Conservation (phyloP, 2,888 invertebrate genomes). For the Agrenia bidenticulata region DNA sequence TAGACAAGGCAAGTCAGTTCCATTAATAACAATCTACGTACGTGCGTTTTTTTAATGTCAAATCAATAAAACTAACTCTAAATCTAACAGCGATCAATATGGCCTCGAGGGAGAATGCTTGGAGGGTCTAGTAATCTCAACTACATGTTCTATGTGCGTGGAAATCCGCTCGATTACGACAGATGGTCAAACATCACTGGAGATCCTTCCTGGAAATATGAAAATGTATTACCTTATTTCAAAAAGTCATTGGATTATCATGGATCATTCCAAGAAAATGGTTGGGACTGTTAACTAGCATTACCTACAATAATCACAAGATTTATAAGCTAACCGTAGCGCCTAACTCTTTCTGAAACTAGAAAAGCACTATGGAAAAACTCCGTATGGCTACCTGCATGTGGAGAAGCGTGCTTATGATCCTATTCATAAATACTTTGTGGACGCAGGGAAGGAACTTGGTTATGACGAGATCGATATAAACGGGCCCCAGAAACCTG, state of each 20-base stretch:
- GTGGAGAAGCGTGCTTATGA: slow-evolving; percentile 31
- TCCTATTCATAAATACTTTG: slow-evolving; percentile 35
- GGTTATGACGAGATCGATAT: slow-evolving; percentile 41
- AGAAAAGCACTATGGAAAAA: slow-evolving; percentile 40
- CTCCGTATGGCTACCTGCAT: slow-evolving; percentile 36
- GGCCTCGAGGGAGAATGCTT: slow-evolving; percentile 37
- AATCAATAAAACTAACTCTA: too few relatives aligned
- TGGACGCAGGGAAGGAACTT: slow-evolving; percentile 40
- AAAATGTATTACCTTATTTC: slow-evolving; percentile 43
- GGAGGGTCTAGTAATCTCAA: slow-evolving; percentile 73
- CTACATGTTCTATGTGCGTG: slow-evolving; percentile 71
- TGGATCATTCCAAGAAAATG: slow-evolving; percentile 33
- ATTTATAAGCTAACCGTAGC: too few relatives aligned
- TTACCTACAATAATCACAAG: too few relatives aligned
- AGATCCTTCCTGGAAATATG: slow-evolving; percentile 41
- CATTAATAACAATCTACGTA: too few relatives aligned
- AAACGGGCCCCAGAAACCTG: slow-evolving; percentile 45
- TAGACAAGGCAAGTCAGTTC: slow-evolving; percentile 20
- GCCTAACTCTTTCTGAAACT: too few relatives aligned
- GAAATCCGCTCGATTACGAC: slow-evolving; percentile 64
- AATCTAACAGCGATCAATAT: slow-evolving; percentile 3
- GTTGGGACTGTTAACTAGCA: slow-evolving; percentile 19
- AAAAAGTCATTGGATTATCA: slow-evolving; percentile 39
- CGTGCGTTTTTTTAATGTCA: too few relatives aligned
- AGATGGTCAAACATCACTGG: slow-evolving; percentile 43